Base-by-base conservation (phyloP, 2,113 vertebrate species). In the Corythoichthys intestinalis region DNA sequence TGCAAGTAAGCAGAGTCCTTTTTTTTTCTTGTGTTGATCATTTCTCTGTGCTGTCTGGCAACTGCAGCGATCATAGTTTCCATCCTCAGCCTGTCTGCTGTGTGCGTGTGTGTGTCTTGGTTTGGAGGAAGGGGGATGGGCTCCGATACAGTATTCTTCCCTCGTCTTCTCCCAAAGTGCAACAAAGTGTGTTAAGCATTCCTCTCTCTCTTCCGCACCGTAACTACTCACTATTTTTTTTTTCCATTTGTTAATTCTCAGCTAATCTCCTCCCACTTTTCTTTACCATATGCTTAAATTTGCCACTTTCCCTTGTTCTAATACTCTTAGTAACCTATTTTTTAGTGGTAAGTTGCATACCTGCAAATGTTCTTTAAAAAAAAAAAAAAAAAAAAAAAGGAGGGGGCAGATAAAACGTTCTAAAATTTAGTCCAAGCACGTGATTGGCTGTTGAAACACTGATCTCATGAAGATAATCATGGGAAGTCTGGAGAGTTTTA, bases 61-160 rank as follows among this genome's bases (percentile, higher is more conserved):
- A 85, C 76, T 72, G 61, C 58, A 2, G 38, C 63, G 73, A 80
- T 87, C 87, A 89, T 85, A 89, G 74, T 89, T 89, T 89, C 87
- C 87, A 85, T 86, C 76, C 80, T 80, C 69, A 54, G 82, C 28
- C 67, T 65, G 84, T 83, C 84, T 81, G 76, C 68, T 54, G 63
- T 73, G 69, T 73, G 79, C 71, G 71, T 76, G 77, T 72, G 64
- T 62, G 80, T 69, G 75, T 75, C 6, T 56, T 57, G 73, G 74
- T 44, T 44, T 75, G 6, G 10, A 34, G 46, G 46, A 58, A 53
- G 79, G 79, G 82, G 81, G 77, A 86, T 86, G 80, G 67, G 78
- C 62, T 78, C 75, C 75, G 73, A 86, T 87, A 78, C 75, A 74
- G 85, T 87, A 79, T 68, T 80, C 62, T 78, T 75, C 81, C 73